phyloP scores from a whole-genome alignment of 1,140 invertebrate species.

The Onthophagus taurus region DNA sequence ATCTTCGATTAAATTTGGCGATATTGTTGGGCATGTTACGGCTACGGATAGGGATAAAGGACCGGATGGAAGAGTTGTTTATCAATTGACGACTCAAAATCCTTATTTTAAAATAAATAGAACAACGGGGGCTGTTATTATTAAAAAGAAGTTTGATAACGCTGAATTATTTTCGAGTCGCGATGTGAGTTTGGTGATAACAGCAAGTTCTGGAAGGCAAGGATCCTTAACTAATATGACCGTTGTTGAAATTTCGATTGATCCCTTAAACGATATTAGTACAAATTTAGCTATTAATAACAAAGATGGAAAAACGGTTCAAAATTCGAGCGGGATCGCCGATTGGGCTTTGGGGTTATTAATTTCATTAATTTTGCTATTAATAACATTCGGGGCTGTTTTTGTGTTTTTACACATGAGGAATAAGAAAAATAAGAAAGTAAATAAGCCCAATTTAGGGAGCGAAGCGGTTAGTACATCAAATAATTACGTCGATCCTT shows the following conservation, averaged over 20 bases:
- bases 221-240: conserved; percentile 78
- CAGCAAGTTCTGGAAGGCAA: conserved; percentile 78
- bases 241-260: conserved; percentile 73
- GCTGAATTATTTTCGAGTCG: conserved; percentile 50
- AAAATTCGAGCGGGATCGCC: conserved; percentile 54
- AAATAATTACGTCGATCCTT: conserved; percentile 73
- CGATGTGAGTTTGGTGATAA: conserved; percentile 69
- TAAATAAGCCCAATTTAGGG: conserved; percentile 63
- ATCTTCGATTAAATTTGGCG: conserved; percentile 58
- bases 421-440: conserved; percentile 71
- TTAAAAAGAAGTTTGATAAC: conserved; percentile 67
- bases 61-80: conserved; percentile 82
- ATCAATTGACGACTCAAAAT: conserved; percentile 73
- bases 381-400: conserved; percentile 69
- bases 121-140: conserved; percentile 76
- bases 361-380: conserved; percentile 68
- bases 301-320: conserved; percentile 38
- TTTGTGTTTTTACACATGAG: conserved; percentile 77
- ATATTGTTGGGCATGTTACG: conserved; percentile 74
- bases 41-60: conserved; percentile 88
- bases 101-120: conserved; percentile 85
- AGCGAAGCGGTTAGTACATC: conserved; percentile 61
- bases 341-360: conserved; percentile 82
- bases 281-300: conserved; percentile 46
- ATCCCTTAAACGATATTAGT: conserved; percentile 52